Evolutionary conservation across 2,797 vertebrate species (phyloP).

Genomic region (Bufotes viridis): DNA sequence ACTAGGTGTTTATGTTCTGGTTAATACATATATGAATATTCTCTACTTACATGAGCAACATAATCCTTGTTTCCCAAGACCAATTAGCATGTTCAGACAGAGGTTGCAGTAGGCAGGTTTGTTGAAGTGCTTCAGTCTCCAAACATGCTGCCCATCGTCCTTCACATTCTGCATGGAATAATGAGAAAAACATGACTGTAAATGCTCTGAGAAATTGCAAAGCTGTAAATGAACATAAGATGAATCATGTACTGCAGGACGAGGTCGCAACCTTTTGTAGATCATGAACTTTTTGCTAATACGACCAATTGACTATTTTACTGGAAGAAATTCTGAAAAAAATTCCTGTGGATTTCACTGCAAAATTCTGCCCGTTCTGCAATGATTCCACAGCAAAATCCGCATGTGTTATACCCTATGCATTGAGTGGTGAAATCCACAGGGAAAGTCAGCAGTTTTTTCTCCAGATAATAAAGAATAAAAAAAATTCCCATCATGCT

Average conservation of each 20-base stretch:
- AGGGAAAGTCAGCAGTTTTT: no score
- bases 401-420: no score
- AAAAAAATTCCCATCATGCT: no score
- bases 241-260: background rate
- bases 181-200: slow-evolving; percentile 10
- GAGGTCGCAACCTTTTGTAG: no score
- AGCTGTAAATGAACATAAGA: background rate
- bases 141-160: slow-evolving; percentile 94
- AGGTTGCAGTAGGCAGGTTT: slow-evolving; percentile 97
- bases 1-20: background rate
- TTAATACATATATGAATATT: background rate
- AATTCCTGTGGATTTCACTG: no score
- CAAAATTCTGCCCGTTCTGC: no score
- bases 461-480: no score
- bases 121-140: slow-evolving; percentile 96
- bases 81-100: slow-evolving; percentile 93
- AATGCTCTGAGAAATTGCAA: background rate
- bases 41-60: slow-evolving; percentile 91
- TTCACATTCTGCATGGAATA: slow-evolving; percentile 87
- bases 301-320: no score
- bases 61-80: slow-evolving; percentile 94
- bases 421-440: no score
- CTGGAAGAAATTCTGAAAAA: no score
- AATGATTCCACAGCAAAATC: no score
- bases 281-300: no score